Conservation (phyloP, 2,888 invertebrate genomes). For the Cephus rjabovi region DNA sequence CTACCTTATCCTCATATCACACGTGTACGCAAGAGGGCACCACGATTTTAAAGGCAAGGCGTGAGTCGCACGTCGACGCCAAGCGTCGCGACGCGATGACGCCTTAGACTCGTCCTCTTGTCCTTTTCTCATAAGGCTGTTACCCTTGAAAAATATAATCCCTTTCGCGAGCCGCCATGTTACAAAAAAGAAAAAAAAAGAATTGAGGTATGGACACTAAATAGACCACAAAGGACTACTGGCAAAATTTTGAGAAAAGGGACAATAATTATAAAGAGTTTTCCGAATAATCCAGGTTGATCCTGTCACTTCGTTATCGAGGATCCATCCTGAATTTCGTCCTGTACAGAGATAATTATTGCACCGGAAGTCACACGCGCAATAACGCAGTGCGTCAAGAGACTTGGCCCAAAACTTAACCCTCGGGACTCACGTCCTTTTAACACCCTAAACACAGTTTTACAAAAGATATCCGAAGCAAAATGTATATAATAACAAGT, state of each 20-base stretch:
- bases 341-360: constrained; percentile 6
- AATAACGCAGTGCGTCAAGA: neutral
- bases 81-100: neutral
- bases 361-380: constrained; percentile 7
- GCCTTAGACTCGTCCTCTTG: neutral
- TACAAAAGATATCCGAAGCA: neutral
- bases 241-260: neutral
- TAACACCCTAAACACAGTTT: neutral
- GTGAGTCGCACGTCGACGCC: neutral
- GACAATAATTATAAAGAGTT: neutral
- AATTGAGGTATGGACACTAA: neutral
- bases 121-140: neutral
- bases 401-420: neutral
- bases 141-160: neutral
- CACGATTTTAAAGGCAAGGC: constrained; percentile 19
- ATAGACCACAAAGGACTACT: neutral
- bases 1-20: constrained; percentile 51
- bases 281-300: neutral
- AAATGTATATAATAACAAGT: neutral
- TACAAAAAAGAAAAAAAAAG: neutral
- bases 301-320: neutral
- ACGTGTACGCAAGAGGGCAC: constrained; percentile 56
- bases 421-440: neutral
- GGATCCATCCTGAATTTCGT: neutral
- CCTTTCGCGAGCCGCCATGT: neutral